phyloP scores from a whole-genome alignment of 1,140 invertebrate species.

The Apis florea region DNA sequence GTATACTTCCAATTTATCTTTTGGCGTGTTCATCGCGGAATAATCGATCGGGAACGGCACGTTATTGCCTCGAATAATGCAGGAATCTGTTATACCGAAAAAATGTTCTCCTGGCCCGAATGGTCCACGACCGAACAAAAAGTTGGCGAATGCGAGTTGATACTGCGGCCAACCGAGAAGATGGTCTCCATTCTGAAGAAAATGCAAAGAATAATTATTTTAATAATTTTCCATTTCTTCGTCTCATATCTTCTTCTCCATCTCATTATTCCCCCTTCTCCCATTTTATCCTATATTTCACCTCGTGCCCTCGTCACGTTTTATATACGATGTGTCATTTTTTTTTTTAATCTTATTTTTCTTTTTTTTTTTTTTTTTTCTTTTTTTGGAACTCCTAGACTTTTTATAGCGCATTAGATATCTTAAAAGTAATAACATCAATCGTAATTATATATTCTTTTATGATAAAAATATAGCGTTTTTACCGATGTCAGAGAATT shows the following conservation, averaged over 20 bases:
- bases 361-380: neutral
- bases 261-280: neutral
- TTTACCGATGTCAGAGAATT: conserved; percentile 86
- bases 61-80: conserved; percentile 54
- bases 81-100: conserved; percentile 79
- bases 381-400: neutral
- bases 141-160: conserved; percentile 86
- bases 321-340: too few relatives aligned
- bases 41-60: conserved; percentile 87
- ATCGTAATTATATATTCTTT: neutral
- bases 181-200: conserved; percentile 84
- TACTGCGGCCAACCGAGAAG: conserved; percentile 84
- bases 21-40: conserved; percentile 85
- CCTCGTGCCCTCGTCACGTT: neutral
- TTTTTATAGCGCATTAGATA: neutral
- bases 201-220: conserved; percentile 1
- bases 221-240: neutral
- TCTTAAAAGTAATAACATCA: neutral
- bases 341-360: too few relatives aligned
- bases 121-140: conserved; percentile 85
- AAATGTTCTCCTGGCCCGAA: conserved; percentile 88
- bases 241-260: neutral
- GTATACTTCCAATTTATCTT: conserved; percentile 86
- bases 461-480: conserved; percentile 17
- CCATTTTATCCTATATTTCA: too few relatives aligned